Conservation (phyloP, 2,113 vertebrate species). For the Lepisosteus oculatus region DNA sequence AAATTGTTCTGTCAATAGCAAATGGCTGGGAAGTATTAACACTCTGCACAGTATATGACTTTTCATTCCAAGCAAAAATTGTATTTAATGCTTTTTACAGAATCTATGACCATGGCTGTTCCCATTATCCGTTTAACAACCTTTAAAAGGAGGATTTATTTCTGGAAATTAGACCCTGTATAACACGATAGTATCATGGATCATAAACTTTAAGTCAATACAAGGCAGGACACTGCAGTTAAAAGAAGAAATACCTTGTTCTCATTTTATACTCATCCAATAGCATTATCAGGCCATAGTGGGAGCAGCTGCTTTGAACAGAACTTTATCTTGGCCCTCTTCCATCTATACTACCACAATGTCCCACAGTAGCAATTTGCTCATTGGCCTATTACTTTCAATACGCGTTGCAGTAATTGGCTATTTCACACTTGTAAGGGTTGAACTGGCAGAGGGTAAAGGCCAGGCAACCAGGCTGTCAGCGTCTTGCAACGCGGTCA, state of each 20-base stretch:
- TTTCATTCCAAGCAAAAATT: conserved; percentile 81
- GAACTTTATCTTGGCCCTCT: conserved; percentile 81
- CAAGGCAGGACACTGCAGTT: conserved; percentile 67
- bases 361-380: conserved; percentile 89
- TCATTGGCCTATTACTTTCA: conserved; percentile 92
- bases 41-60: conserved; percentile 74
- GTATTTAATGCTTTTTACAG: conserved; percentile 85
- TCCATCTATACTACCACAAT: conserved; percentile 56
- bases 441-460: conserved; percentile 92
- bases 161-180: conserved; percentile 86
- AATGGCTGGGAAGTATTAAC: conserved; percentile 82
- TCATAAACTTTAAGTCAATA: conserved; percentile 98
- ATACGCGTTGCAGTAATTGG: conserved; percentile 91
- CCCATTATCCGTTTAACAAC: conserved; percentile 93
- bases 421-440: conserved; percentile 98
- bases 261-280: conserved; percentile 57
- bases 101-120: conserved; percentile 78
- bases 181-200: conserved; percentile 87
- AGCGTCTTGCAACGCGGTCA: conserved; percentile 69
- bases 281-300: conserved; percentile 44
- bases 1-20: conserved; percentile 92
- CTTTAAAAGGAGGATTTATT: conserved; percentile 93
- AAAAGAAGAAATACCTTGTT: conserved; percentile 66
- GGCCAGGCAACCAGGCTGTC: conserved; percentile 89
- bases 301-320: conserved; percentile 77